Evolutionary conservation across 2,797 vertebrate genomes (phyloP).

Genomic region (Stomatorhinus walkeri): DNA sequence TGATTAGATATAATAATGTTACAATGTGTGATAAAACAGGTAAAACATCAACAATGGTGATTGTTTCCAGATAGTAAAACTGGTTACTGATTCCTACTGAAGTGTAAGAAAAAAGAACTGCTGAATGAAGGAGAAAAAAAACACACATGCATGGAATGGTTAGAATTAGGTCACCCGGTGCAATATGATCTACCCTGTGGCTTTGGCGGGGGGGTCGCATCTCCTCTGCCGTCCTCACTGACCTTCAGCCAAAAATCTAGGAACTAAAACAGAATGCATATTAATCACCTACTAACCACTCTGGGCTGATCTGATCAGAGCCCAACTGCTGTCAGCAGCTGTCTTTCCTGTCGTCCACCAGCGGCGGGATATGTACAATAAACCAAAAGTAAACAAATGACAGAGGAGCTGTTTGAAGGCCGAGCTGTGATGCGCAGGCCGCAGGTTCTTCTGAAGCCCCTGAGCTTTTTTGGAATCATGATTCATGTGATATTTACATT

Average conservation of each 20-base stretch:
- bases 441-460: background rate
- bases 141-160: background rate
- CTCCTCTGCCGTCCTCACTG: background rate
- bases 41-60: background rate
- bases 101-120: background rate
- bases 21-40: background rate
- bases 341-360: background rate
- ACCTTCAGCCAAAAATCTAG: background rate
- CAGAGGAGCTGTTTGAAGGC: background rate
- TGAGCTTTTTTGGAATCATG: background rate
- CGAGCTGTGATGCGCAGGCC: background rate
- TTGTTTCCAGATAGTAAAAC: background rate
- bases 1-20: background rate
- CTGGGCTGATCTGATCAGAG: background rate
- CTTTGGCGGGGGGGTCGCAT: background rate
- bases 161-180: background rate
- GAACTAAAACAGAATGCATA: constrained; percentile 3
- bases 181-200: constrained; percentile 10
- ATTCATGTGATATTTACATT: constrained; percentile 5
- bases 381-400: background rate
- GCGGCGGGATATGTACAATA: background rate
- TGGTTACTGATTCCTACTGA: background rate
- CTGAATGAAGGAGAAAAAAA: background rate
- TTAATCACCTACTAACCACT: constrained; percentile 21
- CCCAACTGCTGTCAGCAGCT: background rate